Evolutionary conservation across 2,797 vertebrate genomes (phyloP), one percentile per base, ranked within the genome.

Genomic region (Pygocentrus nattereri): DNA sequence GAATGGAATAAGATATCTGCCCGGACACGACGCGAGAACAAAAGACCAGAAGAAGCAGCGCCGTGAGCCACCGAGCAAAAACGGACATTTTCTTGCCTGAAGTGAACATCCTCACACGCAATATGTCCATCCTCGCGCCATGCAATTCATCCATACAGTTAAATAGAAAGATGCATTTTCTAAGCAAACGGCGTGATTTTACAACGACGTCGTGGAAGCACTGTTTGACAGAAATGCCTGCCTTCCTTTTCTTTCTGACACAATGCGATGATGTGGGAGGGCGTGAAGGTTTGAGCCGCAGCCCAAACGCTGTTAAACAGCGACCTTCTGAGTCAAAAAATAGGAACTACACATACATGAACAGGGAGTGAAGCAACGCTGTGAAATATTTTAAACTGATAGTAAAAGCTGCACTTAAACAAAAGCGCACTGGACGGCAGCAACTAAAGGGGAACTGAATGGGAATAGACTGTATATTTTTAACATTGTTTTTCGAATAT

Each of bases 1-100:
- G 92, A 62, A 94, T 79, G 0, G 92, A 91, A 68, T 88, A 94
- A 71, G 89, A 92, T 83, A 94, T 89, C 58, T 94, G 93, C 0
- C 91, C 88, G 64, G 74, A 44, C 47, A 76, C 90, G 1, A 77
- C 70, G 5, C 64, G 30, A 34, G 89, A 52, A 81, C 59, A 82
- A 58, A 92, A 47, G 58, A 86, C 82, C 34, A 90, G 62, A 25
- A 90, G 85, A 76, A 90, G 64, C 85, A 90, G 73, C 82, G 91
- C 86, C 88, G 86, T 90, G 85, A 30, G 64, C 74, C 44, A 54
- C 38, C 11, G 4, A 30, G 44, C 3, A 88, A 0, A 11, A 27
- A 12, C 8, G 1, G 59, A 62, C 52, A 81, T 79, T 27, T 18
- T 54, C 50, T 59, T 44, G 2, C 6, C 5, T n/a, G 19, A 21